phyloP scores from a whole-genome alignment of 2,888 invertebrate genomes.

The Exephanes ischioxanthus region DNA sequence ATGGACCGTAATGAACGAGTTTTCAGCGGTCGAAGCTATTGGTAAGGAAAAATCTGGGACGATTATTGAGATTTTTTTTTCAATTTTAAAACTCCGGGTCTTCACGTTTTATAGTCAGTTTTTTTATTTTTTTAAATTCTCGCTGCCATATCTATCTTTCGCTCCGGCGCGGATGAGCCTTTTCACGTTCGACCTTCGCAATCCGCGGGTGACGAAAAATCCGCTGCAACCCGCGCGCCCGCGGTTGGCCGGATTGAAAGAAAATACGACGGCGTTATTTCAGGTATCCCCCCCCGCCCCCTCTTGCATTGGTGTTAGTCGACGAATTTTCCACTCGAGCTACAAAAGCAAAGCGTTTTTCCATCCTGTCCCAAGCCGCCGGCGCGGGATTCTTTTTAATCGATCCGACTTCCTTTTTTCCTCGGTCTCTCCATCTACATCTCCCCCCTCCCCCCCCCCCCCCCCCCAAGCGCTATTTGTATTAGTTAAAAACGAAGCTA shows the following conservation, averaged over 20 bases:
- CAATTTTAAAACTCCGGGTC: slow-evolving; percentile 17
- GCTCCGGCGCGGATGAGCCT: slow-evolving; percentile 24
- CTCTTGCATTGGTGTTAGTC: slow-evolving; percentile 56
- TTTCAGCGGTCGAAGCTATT: slow-evolving; percentile 1
- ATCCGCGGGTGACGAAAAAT: slow-evolving; percentile 70
- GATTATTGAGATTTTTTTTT: slow-evolving; percentile 33
- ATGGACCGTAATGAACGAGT: slow-evolving; percentile 17
- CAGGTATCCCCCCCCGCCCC: slow-evolving; percentile 70
- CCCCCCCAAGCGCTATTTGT: slow-evolving; percentile 17
- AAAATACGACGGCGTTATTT: slow-evolving; percentile 82
- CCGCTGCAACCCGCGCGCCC: slow-evolving; percentile 67
- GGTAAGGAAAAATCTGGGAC: neutral
- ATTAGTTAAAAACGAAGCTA: slow-evolving; percentile 31
- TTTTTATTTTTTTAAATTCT: slow-evolving; percentile 29
- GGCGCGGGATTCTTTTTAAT: slow-evolving; percentile 56
- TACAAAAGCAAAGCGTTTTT: slow-evolving; percentile 67
- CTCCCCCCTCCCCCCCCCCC: neutral
- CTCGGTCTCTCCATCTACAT: slow-evolving; percentile 9
- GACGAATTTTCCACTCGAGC: slow-evolving; percentile 69
- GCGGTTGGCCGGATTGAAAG: slow-evolving; percentile 78
- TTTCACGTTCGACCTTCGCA: slow-evolving; percentile 64
- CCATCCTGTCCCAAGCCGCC: slow-evolving; percentile 49
- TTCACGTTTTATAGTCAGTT: slow-evolving; percentile 38
- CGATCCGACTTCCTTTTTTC: slow-evolving; percentile 50
- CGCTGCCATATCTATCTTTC: slow-evolving; percentile 9